Evolutionary conservation across 2,888 invertebrate species (phyloP), one percentile per base, ranked within the genome.

Genomic region (Tetragonisca angustula): DNA sequence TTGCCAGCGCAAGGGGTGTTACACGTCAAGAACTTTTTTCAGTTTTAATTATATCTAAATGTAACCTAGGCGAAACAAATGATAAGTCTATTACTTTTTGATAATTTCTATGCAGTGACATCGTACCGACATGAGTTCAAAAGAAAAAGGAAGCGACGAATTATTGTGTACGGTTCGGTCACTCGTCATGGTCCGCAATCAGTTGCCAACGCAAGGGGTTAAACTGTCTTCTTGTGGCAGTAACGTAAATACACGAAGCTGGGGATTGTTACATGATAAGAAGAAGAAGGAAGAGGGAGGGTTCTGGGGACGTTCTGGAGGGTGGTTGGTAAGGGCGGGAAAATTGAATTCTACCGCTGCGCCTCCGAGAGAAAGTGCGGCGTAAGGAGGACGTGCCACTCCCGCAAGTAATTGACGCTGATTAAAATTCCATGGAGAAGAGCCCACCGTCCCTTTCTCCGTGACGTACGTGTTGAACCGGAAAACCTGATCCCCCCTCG

Each of bases 341-440:
- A 90, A 91, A 92, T 92, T 92, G 90, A 91, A 92, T 92, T 90
- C 82, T 87, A 87, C 76, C 81, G 86, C 79, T 78, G 89, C 87
- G 89, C 89, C 87, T 84, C 79, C 9, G 36, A 87, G 82, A 89
- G 85, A 88, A 87, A 86, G 84, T 83, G 83, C 77, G 76, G 71
- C 83, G 87, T 83, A 87, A 89, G 83, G 85, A 85, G 87, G 81
- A 90, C 85, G 89, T 90, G 90, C 89, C 88, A 85, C 88, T 89
- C 84, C 76, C 80, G 76, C 85, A 83, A 87, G 90, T 91, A 92
- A 91, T 92, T 91, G 92, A 90, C 90, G 91, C 91, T 92, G 91
- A 92, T 92, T 91, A 92, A 92, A 92, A 91, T 92, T 92, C 88
- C 87, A 84, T 77, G 86, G 81, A 84, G 89, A 87, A 84, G 84